phyloP scores from a whole-genome alignment of 2,113 vertebrate genomes.

The Clarias magur region DNA sequence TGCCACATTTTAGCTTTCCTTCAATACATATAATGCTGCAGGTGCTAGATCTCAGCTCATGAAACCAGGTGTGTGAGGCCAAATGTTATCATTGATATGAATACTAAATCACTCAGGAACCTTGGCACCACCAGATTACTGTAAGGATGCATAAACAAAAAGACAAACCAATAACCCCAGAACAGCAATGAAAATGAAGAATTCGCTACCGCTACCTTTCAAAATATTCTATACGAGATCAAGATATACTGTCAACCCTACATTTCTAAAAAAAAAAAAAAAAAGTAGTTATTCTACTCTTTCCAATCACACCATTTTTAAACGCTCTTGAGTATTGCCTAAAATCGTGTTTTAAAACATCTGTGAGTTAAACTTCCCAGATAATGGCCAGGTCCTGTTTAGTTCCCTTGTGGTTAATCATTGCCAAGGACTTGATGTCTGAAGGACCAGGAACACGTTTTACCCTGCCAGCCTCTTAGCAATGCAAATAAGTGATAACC shows the following conservation, averaged over 20 bases:
- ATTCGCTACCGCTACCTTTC: background rate
- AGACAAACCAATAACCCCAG: background rate
- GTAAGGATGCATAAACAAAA: background rate
- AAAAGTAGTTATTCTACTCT: background rate
- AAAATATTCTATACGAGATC: background rate
- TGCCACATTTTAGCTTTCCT: background rate
- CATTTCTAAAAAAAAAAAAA: background rate
- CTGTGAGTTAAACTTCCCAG: background rate
- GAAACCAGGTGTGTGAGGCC: background rate
- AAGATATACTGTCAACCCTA: background rate
- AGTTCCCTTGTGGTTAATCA: constrained; percentile 46
- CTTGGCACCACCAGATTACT: background rate
- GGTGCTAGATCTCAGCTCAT: background rate
- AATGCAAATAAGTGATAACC: constrained; percentile 53
- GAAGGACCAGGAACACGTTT: constrained; percentile 34
- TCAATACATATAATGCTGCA: background rate
- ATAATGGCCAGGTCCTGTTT: constrained; percentile 28
- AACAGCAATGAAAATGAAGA: background rate
- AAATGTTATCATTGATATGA: background rate
- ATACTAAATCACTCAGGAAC: background rate
- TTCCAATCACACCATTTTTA: background rate
- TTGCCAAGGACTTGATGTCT: constrained; percentile 45
- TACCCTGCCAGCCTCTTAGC: constrained; percentile 43
- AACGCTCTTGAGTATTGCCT: background rate
- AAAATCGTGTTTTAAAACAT: constrained; percentile 9